Evolutionary conservation across 2,113 vertebrate genomes (phyloP).

Genomic region (Scopus umbretta): DNA sequence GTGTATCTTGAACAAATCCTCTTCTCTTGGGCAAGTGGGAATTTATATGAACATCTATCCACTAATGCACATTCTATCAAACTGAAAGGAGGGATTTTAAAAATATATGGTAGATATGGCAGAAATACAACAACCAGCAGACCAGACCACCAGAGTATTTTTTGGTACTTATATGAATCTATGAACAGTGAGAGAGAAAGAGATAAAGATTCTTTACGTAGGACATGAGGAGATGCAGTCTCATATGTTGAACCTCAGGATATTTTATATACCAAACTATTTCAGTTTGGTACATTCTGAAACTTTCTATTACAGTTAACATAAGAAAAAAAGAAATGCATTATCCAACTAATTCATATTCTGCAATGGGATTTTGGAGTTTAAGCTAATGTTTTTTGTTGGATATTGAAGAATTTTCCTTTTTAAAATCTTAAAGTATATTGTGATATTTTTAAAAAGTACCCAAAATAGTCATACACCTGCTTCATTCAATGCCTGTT

Average conservation of each 20-base stretch:
- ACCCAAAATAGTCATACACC: neutral
- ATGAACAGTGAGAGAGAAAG: neutral
- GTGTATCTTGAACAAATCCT: neutral
- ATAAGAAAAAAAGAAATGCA: neutral
- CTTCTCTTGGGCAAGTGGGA: neutral
- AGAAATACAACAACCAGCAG: neutral
- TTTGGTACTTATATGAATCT: neutral
- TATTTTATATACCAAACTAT: neutral
- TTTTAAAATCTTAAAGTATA: neutral
- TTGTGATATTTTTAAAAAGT: neutral
- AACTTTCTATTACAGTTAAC: neutral
- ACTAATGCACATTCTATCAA: neutral
- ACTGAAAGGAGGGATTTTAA: neutral
- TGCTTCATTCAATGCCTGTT: slow-evolving; percentile 2
- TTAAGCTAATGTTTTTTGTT: neutral
- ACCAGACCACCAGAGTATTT: neutral
- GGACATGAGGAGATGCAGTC: neutral
- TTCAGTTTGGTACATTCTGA: neutral
- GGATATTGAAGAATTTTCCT: neutral
- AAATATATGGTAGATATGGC: neutral
- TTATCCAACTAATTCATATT: neutral
- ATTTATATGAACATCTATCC: neutral
- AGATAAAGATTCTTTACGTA: neutral
- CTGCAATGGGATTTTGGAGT: neutral
- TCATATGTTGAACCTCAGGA: neutral